Conservation (phyloP, 2,888 invertebrate genomes). For the Lagria hirta region DNA sequence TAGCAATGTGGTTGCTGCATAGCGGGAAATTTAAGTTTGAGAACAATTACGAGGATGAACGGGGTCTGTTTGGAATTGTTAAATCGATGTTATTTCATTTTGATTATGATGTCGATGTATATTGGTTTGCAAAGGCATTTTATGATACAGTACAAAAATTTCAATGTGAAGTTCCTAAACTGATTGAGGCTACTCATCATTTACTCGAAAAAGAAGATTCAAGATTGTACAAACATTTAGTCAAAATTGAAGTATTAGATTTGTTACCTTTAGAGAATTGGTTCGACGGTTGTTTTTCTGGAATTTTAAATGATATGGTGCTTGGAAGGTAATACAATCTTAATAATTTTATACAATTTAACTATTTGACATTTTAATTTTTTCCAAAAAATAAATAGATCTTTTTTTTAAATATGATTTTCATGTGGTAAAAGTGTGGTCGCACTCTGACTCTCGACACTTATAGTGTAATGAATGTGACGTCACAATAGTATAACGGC, state of each 20-base stretch:
- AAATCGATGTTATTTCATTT: conserved; percentile 71
- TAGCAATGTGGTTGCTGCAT: conserved; percentile 81
- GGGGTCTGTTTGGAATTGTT: conserved; percentile 59
- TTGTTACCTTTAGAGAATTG: conserved; percentile 72
- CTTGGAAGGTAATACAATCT: conserved; percentile 65
- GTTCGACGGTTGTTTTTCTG: conserved; percentile 83
- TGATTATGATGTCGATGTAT: conserved; percentile 75
- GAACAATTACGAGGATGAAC: conserved; percentile 31
- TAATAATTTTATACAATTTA: no score
- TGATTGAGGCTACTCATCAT: conserved; percentile 66
- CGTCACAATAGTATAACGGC: no score
- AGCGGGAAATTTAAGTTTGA: conserved; percentile 62
- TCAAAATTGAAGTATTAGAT: conserved; percentile 64
- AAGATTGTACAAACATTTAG: conserved; percentile 68
- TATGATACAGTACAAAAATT: conserved; percentile 69
- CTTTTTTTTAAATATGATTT: conserved; percentile 1
- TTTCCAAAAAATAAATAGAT: no score
- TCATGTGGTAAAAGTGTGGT: conserved; percentile 1
- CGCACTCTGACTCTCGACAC: no score
- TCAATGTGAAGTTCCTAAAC: conserved; percentile 64
- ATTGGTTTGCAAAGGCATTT: conserved; percentile 80
- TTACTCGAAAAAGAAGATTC: conserved; percentile 78
- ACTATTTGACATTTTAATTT: conserved; percentile 1
- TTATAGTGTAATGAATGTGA: no score
- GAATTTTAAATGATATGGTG: conserved; percentile 74